Base-by-base conservation (phyloP, 1,140 invertebrate species). In the Acromyrmex charruanus region DNA sequence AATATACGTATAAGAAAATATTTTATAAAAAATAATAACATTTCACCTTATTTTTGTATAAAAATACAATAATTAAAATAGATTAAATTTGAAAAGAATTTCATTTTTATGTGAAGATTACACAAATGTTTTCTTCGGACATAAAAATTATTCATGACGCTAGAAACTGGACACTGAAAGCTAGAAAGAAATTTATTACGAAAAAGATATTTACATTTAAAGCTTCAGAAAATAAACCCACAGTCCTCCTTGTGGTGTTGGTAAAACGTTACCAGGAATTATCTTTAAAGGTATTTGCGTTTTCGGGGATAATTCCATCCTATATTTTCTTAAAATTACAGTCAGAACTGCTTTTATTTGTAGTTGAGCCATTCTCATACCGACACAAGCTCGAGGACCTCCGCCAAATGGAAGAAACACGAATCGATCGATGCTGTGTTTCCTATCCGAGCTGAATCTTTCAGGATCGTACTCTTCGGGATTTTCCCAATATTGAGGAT, bases 391-490 rank as follows among this genome's bases (percentile, higher is more conserved):
- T 66, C 97, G 93, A 0, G 96, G 95, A 21, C 97, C 97, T 31
- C 95, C 95, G 2, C 96, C 96, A 92, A 97, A 97, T 1, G 96
- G 96, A 39, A 97, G 66, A 39, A 59, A 77, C 4, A 35, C 1
- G 14, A 61, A 77, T 77, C 14, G 59, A 21, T 44, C 35, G 74
- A 77, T 58, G 25, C 5, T 55, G 9, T 35, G 16, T 28, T 93
- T 93, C 18, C 94, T 93, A 14, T 92, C 91, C 39, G 39, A 10
- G 9, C 9, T 44, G 90, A 97, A 97, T 86, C 96, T 93, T 74
- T 97, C 96, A 0, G 97, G 97, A 93, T 97, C 95, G 90, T 97
- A 97, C n/a, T 91, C 92, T 6, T 96, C 94, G 0, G 97, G 97
- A 66, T 97, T 93, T 3, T 96, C 94, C 91, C 95, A 97, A 59